phyloP scores from a whole-genome alignment of 23 tunicate genomes.

The Botrylloides violaceus region DNA sequence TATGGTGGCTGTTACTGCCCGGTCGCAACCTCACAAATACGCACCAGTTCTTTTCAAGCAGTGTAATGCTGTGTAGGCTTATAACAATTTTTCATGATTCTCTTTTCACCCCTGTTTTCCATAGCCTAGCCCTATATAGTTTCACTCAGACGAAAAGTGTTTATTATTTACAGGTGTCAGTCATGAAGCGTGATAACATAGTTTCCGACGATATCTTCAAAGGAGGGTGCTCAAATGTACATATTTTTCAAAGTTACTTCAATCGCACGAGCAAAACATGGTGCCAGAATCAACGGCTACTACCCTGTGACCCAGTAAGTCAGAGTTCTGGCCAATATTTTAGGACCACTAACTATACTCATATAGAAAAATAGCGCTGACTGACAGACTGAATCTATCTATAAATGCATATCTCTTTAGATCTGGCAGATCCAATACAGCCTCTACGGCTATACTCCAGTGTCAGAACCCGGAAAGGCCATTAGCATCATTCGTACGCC shows the following conservation, averaged over 20 bases:
- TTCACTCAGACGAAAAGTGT: not conserved
- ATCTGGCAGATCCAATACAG: not conserved
- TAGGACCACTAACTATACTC: too few species aligned
- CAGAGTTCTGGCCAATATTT: too few species aligned
- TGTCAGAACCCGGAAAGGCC: conserved; percentile 15
- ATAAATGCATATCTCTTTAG: not conserved
- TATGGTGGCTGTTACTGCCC: too few species aligned
- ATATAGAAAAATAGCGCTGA: too few species aligned
- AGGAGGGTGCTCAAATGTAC: not conserved
- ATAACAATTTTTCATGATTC: too few species aligned
- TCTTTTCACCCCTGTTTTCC: too few species aligned
- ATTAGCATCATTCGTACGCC: not conserved
- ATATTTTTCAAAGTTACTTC: conserved; percentile 3
- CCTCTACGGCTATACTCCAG: conserved; percentile 5
- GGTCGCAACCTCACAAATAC: too few species aligned
- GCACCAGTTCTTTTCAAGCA: too few species aligned
- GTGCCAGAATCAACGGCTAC: conserved; percentile 1
- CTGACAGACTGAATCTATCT: too few species aligned
- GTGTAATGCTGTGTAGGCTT: too few species aligned
- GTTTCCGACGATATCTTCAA: conserved; percentile 5
- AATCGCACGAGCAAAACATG: not conserved
- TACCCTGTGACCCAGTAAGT: conserved; percentile 9
- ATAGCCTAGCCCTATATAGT: not conserved
- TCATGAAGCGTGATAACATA: conserved; percentile 8
- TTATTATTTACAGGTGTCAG: not conserved